Percentiles rank a stretch among this genome's conserved stretches.
Conservation (phyloP, 2,113 vertebrate species). For the Noturus placidus region DNA sequence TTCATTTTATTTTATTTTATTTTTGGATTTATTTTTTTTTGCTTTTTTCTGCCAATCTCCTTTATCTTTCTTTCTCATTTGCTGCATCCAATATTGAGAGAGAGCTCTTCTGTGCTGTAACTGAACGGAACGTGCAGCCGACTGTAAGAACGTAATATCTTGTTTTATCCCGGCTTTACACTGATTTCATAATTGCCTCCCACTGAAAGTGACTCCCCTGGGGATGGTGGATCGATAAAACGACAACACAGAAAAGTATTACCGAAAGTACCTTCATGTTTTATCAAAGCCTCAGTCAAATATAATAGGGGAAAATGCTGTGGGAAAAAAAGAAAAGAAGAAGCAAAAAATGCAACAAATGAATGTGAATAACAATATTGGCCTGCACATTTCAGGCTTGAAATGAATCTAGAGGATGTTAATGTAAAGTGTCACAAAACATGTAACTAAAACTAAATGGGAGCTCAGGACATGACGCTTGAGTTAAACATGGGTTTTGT, state of each 20-base stretch:
- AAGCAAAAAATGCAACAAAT: constrained; percentile 10
- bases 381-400: constrained; percentile 6
- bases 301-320: constrained; percentile 45
- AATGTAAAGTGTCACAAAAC: constrained; percentile 15
- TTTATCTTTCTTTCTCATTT: constrained; percentile 38
- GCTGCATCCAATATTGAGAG: constrained; percentile 52
- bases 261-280: constrained; percentile 62
- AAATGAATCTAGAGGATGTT: neutral
- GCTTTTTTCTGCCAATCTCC: constrained; percentile 37
- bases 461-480: neutral
- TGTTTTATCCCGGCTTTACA: constrained; percentile 59
- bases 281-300: constrained; percentile 61
- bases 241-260: constrained; percentile 60
- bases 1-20: constrained; percentile 20
- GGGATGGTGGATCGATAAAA: constrained; percentile 59
- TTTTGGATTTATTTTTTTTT: neutral
- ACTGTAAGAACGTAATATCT: constrained; percentile 58
- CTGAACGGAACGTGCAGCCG: constrained; percentile 48
- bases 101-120: constrained; percentile 50
- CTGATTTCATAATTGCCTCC: constrained; percentile 63
- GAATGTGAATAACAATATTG: constrained; percentile 35
- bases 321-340: neutral
- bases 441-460: constrained; percentile 44
- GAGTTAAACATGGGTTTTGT: neutral
- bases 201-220: constrained; percentile 57